Conservation (phyloP, 2,797 vertebrate genomes). For the Coreius guichenoti region DNA sequence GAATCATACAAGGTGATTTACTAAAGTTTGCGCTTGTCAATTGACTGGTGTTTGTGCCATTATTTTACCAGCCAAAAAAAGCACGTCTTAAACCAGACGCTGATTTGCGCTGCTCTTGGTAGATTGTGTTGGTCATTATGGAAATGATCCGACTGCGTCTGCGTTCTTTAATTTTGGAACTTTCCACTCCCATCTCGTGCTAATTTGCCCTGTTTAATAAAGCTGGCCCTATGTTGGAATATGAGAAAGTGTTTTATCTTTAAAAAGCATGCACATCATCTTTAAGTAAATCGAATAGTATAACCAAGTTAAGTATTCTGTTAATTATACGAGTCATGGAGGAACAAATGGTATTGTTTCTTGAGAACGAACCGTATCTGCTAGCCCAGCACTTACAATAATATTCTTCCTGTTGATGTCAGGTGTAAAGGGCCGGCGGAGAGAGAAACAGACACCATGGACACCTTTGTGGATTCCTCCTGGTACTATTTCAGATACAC, state of each 20-base stretch:
- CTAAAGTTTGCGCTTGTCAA: too few relatives aligned
- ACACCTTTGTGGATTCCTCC: conserved; percentile 95
- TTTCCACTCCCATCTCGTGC: not conserved
- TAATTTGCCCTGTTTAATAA: not conserved
- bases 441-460: conserved; percentile 97
- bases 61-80: too few relatives aligned
- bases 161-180: not conserved
- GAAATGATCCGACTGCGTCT: not conserved
- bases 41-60: too few relatives aligned
- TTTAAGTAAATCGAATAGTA: not conserved
- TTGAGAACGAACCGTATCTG: not conserved
- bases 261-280: not conserved
- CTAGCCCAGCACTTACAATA: not conserved
- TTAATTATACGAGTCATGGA: not conserved
- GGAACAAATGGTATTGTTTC: not conserved
- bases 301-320: not conserved
- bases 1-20: too few relatives aligned
- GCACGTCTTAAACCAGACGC: too few relatives aligned
- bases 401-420: conserved; percentile 39
- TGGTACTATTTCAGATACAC: conserved; percentile 98
- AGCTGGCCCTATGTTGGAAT: not conserved
- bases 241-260: not conserved
- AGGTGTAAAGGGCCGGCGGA: conserved; percentile 88
- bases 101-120: too few relatives aligned
- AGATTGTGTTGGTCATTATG: too few relatives aligned